A percentile compares a stretch with the other conserved stretches of the same genome.
Conservation (phyloP, 2,113 vertebrate species). For the Cacatua alba region DNA sequence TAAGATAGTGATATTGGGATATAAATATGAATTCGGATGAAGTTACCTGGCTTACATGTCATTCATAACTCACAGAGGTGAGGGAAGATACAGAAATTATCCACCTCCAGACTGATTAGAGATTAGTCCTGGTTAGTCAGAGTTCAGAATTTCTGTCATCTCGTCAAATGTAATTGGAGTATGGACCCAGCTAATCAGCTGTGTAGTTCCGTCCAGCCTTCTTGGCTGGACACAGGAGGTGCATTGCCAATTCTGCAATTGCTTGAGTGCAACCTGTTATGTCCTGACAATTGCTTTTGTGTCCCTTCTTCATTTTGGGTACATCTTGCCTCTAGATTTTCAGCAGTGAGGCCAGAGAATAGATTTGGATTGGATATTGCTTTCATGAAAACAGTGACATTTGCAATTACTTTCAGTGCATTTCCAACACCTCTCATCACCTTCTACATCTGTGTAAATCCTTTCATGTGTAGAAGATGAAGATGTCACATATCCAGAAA, state of each 20-base stretch:
- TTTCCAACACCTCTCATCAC: not conserved
- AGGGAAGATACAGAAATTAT: not conserved
- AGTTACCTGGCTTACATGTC: not conserved
- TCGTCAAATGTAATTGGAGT: not conserved
- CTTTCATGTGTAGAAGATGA: not conserved
- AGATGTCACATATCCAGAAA: not conserved
- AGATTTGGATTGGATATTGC: not conserved
- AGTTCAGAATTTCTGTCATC: not conserved
- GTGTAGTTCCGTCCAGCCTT: not conserved
- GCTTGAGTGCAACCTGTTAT: not conserved
- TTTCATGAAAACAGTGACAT: not conserved
- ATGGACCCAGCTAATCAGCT: not conserved
- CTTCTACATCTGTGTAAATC: not conserved
- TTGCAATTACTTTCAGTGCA: not conserved
- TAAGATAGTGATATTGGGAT: not conserved
- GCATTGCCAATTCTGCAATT: not conserved
- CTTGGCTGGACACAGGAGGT: not conserved
- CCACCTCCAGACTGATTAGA: not conserved
- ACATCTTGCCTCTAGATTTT: not conserved
- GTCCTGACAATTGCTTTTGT: not conserved
- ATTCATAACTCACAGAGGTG: not conserved
- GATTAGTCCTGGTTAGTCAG: not conserved
- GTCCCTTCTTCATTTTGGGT: not conserved
- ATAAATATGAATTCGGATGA: not conserved
- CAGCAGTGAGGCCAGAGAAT: not conserved